phyloP scores from a whole-genome alignment of 2,113 vertebrate species.

The Pionites leucogaster region DNA sequence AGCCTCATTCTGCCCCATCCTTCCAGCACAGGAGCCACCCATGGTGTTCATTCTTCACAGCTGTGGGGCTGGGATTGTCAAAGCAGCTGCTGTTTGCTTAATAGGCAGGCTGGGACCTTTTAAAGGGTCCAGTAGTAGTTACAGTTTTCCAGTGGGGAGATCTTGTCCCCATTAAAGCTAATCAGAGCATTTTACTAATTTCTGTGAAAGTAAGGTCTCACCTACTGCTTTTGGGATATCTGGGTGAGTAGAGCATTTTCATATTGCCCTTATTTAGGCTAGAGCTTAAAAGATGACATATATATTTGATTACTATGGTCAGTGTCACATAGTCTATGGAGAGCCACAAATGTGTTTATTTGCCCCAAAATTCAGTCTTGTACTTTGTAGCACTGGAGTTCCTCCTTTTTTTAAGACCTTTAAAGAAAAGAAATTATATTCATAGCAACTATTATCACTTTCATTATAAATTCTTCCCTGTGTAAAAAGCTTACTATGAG shows the following conservation, averaged over 20 bases:
- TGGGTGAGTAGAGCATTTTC: not conserved
- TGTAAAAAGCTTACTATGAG: not conserved
- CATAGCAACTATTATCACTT: not conserved
- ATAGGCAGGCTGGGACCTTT: not conserved
- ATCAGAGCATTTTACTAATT: not conserved
- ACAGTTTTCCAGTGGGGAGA: not conserved
- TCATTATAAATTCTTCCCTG: not conserved
- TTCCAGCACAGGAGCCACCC: not conserved
- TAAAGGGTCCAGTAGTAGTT: not conserved
- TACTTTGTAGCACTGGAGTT: not conserved
- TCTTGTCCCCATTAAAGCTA: not conserved
- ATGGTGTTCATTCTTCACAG: fast-evolving
- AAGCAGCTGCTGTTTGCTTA: fast-evolving
- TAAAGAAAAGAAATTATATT: not conserved
- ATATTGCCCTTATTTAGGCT: fast-evolving
- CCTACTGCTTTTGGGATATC: not conserved
- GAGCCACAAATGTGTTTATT: not conserved
- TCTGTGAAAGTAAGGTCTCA: not conserved
- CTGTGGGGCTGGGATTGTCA: fast-evolving
- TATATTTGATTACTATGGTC: not conserved
- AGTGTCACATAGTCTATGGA: not conserved
- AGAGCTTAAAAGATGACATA: not conserved
- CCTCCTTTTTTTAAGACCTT: not conserved
- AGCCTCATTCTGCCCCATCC: fast-evolving
- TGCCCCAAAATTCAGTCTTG: not conserved